Evolutionary conservation across 2,888 invertebrate species (phyloP).

Genomic region (Conistra vaccinii): DNA sequence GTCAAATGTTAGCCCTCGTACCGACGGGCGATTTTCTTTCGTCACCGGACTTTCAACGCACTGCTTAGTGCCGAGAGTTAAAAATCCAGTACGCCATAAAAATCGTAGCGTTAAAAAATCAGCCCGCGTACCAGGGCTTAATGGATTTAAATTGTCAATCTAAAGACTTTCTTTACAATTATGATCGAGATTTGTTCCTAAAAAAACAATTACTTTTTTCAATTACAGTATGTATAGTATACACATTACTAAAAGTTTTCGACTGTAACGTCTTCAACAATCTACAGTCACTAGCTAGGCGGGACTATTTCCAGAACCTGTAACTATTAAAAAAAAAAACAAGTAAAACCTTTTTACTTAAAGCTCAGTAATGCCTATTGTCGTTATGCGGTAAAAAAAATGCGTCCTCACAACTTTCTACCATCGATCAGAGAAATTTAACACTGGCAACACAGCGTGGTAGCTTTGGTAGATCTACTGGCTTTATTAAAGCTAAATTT

Average conservation of each 20-base stretch:
- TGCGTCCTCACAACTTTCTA: constrained; percentile 67
- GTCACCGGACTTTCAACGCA: background rate
- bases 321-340: constrained; percentile 26
- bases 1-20: constrained; percentile 24
- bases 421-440: constrained; percentile 76
- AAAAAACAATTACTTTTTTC: constrained; percentile 45
- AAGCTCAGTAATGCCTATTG: constrained; percentile 74
- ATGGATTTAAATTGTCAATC: constrained; percentile 13
- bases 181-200: background rate
- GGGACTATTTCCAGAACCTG: constrained; percentile 48
- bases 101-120: background rate
- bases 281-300: constrained; percentile 45
- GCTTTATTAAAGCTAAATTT: constrained; percentile 76
- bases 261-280: constrained; percentile 15
- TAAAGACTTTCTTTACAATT: constrained; percentile 18
- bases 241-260: constrained; percentile 12
- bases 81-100: background rate
- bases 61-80: background rate
- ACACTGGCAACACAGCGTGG: constrained; percentile 78
- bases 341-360: constrained; percentile 56
- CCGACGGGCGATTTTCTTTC: background rate
- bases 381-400: constrained; percentile 66
- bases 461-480: constrained; percentile 81
- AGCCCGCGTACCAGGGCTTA: background rate
- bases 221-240: constrained; percentile 21